Base-by-base conservation (phyloP, 2,797 vertebrate genomes). In the Lithobates pipiens region DNA sequence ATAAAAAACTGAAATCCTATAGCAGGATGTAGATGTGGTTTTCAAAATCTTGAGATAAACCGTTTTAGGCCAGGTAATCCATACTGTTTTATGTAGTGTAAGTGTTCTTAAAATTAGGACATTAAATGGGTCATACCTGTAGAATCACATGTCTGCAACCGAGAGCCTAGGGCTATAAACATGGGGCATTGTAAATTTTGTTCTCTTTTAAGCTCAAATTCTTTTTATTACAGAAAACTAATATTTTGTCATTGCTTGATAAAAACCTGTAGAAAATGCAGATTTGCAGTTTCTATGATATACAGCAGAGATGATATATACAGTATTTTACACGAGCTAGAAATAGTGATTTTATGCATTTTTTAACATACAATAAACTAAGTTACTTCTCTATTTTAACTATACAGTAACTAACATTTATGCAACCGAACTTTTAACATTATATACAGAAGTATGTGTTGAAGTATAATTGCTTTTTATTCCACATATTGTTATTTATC, bases 1-100 rank as follows among this genome's bases (percentile, higher is more conserved):
- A 84, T 87, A 83, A 79, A 86, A 61, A 80, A 61, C 50, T 83
- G 86, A 83, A 87, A 87, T 87, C 73, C 82, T 83, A 83, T 83
- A 83, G 76, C 81, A 84, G 86, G 86, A 87, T 87, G 44, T 77
- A 75, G 81, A 87, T 87, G 86, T 71, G 76, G 76, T 83, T 83
- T 76, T 83, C 73, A 83, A 23, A 68, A 50, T 83, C 57, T 76
- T 68, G 18, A n/a, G 36, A 42, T 83, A 83, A 83, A 83, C 82
- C 46, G 34, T 34, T 76, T 69, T 36, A 68, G 50, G 79, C 42
- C 46, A 65, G 61, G 71, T 79, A 80, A 87, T 83, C 76, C 57
- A 83, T 87, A 80, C 25, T 75, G 39, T 86, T 63, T 80, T 77
- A 83, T 84, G 81, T 87, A 76, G 70, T 78, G 74, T 86, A 86